phyloP scores from a whole-genome alignment of 2,888 invertebrate genomes.

The Trachelus stipa region DNA sequence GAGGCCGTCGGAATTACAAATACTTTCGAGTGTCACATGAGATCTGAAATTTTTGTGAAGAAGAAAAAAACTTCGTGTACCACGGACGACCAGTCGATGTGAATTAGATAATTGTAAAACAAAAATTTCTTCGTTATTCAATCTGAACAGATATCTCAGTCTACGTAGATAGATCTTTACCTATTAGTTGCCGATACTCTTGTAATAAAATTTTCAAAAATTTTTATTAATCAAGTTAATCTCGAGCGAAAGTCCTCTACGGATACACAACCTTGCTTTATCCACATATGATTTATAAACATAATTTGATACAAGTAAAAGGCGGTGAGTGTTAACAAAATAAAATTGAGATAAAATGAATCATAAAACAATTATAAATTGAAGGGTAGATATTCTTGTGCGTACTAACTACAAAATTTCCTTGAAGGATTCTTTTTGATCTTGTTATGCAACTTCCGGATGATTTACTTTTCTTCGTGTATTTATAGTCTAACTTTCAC shows the following conservation, averaged over 20 bases:
- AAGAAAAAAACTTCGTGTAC: not conserved
- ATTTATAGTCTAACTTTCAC: not conserved
- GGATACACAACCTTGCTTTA: not conserved
- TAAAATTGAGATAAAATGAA: not conserved
- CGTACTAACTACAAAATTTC: not conserved
- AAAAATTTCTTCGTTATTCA: not conserved
- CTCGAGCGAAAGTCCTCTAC: not conserved
- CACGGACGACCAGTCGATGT: not conserved
- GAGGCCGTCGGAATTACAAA: not conserved
- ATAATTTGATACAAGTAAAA: not conserved
- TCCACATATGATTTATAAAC: not conserved
- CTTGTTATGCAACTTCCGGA: not conserved
- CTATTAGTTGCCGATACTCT: not conserved
- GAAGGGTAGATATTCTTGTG: not conserved
- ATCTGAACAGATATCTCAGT: not conserved
- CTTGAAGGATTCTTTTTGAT: not conserved
- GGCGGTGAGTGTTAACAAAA: too few relatives aligned
- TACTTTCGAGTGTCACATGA: not conserved
- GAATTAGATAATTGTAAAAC: not conserved
- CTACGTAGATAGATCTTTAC: not conserved
- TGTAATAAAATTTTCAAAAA: not conserved
- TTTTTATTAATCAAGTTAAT: not conserved
- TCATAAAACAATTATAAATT: not conserved
- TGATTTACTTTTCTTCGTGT: not conserved
- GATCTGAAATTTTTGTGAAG: not conserved